Conservation (phyloP, 2,888 invertebrate species). For the Chymomyza fuscimana region DNA sequence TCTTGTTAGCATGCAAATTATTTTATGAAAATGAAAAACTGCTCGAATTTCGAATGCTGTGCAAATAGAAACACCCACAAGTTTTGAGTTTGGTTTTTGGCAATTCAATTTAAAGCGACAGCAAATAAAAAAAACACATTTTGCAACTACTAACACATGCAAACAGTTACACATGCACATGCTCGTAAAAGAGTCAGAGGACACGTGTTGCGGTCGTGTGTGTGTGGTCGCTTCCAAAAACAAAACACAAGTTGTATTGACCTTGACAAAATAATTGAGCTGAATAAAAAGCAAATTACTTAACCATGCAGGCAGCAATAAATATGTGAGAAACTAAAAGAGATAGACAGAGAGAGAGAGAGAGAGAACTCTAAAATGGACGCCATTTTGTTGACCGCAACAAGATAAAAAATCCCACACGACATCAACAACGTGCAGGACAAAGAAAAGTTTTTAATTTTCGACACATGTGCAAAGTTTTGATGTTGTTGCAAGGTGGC, state of each 20-base stretch:
- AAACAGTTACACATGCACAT: neutral
- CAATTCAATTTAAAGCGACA: slow-evolving; percentile 46
- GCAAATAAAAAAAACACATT: slow-evolving; percentile 7
- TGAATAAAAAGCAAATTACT: slow-evolving; percentile 44
- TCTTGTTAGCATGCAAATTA: too few relatives aligned
- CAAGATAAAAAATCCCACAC: slow-evolving; percentile 42
- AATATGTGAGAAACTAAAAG: neutral
- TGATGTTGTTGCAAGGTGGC: slow-evolving; percentile 4
- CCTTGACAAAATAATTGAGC: slow-evolving; percentile 63
- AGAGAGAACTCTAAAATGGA: neutral
- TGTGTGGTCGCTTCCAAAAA: slow-evolving; percentile 29
- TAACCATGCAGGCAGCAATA: slow-evolving; percentile 29
- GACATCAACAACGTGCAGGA: slow-evolving; percentile 2
- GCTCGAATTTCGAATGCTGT: too few relatives aligned
- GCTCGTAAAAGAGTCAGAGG: neutral
- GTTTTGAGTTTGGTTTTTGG: slow-evolving; percentile 4
- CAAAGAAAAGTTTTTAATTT: slow-evolving; percentile 58
- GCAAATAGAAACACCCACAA: too few relatives aligned
- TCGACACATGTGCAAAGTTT: slow-evolving; percentile 61
- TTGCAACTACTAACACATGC: neutral
- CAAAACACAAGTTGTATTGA: slow-evolving; percentile 43
- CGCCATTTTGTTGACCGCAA: slow-evolving; percentile 38
- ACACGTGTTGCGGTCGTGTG: slow-evolving; percentile 3
- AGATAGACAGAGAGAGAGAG: neutral
- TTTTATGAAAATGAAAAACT: too few relatives aligned